Conservation (phyloP, 2,888 invertebrate species). For the Philereme vetulata region DNA sequence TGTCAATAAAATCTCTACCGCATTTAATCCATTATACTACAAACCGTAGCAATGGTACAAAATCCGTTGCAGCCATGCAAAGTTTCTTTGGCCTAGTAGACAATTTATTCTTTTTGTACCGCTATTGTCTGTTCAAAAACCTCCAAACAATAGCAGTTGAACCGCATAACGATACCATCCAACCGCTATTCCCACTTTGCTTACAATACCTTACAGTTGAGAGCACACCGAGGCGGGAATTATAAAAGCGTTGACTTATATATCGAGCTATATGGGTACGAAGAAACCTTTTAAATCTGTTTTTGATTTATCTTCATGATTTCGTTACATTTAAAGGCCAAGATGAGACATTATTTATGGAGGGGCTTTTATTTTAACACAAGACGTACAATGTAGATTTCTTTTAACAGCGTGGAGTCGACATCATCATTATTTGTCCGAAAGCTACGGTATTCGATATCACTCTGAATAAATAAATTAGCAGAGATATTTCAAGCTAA, state of each 20-base stretch:
- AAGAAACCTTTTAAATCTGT: slow-evolving; percentile 24
- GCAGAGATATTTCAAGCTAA: no score
- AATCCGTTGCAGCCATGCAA: slow-evolving; percentile 14
- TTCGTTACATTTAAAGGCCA: slow-evolving; percentile 3
- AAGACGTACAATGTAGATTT: no score
- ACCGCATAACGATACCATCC: slow-evolving; percentile 15
- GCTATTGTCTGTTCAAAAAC: background rate
- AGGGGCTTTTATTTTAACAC: no score
- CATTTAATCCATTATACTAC: background rate
- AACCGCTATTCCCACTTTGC: slow-evolving; percentile 9
- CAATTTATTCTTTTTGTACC: background rate
- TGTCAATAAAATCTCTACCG: no score
- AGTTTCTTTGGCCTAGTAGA: slow-evolving; percentile 2
- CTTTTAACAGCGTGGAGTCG: no score
- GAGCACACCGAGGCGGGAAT: slow-evolving; percentile 18
- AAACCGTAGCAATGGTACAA: slow-evolving; percentile 13
- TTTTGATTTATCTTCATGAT: slow-evolving; percentile 36
- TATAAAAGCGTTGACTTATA: slow-evolving; percentile 38
- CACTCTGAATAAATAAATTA: no score
- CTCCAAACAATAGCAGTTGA: slow-evolving; percentile 8
- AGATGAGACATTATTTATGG: background rate
- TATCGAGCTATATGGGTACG: slow-evolving; percentile 23
- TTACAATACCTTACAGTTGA: slow-evolving; percentile 21
- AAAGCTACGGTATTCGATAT: no score
- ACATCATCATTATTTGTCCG: no score